Percentiles rank a stretch among this genome's conserved stretches.
These are phyloP conservation scores for Spheniscus humboldti DNA, from an alignment of 2,797 vertebrate genomes.

Conservation along the genomic window DNA sequence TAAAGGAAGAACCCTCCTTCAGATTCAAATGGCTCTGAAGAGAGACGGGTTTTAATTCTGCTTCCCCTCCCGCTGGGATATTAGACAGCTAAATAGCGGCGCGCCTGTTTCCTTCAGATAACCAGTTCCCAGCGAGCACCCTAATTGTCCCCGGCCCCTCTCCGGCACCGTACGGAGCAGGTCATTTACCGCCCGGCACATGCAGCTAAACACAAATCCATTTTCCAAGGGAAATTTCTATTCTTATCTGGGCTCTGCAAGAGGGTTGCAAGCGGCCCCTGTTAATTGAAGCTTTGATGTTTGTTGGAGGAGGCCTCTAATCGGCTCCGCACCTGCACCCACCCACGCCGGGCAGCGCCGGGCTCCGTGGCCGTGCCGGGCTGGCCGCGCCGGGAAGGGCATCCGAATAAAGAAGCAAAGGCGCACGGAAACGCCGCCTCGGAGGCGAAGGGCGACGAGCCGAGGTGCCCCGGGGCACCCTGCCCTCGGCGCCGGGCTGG, in stretches of 20 bases:
- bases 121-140: conserved; percentile 72
- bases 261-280: conserved; percentile 69
- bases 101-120: conserved; percentile 78
- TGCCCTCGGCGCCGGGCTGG: background rate
- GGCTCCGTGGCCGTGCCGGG: background rate
- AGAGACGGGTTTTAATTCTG: conserved; percentile 48
- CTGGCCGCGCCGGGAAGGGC: background rate
- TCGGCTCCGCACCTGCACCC: conserved; percentile 17
- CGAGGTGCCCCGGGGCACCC: background rate
- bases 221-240: conserved; percentile 76
- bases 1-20: conserved; percentile 22
- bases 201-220: conserved; percentile 75
- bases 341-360: background rate
- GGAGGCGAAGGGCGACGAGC: background rate
- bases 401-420: fast-evolving
- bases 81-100: conserved; percentile 72
- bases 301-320: conserved; percentile 70
- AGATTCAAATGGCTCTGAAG: conserved; percentile 30
- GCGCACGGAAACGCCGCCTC: fast-evolving
- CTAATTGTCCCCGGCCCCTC: conserved; percentile 75
- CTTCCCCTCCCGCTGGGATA: conserved; percentile 66
- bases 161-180: conserved; percentile 55
- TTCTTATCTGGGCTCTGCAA: conserved; percentile 80
- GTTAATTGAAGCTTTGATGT: conserved; percentile 78
- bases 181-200: conserved; percentile 72